These are phyloP conservation scores for Corydoras sp. DNA, from an alignment of 2,113 vertebrate species.

Conservation along the genomic window DNA sequence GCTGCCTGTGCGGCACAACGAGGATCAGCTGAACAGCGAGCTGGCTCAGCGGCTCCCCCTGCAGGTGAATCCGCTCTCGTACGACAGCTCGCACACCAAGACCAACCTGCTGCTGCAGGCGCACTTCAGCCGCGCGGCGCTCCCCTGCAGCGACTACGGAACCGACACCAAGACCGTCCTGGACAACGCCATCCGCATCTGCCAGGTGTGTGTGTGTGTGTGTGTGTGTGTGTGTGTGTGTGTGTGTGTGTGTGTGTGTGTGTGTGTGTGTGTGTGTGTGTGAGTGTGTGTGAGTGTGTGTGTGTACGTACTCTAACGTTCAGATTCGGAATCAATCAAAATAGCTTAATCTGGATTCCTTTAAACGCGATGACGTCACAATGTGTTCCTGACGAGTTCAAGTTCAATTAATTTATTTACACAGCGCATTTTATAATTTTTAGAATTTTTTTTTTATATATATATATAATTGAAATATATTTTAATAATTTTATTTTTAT, in stretches of 20 bases:
- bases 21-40: slow-evolving; percentile 94
- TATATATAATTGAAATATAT: too few relatives aligned
- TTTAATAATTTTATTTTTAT: too few relatives aligned
- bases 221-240: neutral
- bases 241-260: slow-evolving; percentile 55
- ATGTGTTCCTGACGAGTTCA: too few relatives aligned
- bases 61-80: slow-evolving; percentile 86
- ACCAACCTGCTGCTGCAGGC: slow-evolving; percentile 91
- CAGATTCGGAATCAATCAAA: too few relatives aligned
- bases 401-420: too few relatives aligned
- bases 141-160: slow-evolving; percentile 89
- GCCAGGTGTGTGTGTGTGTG: slow-evolving; percentile 73
- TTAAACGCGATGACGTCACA: too few relatives aligned
- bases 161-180: slow-evolving; percentile 95
- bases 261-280: slow-evolving; percentile 1
- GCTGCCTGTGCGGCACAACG: slow-evolving; percentile 95
- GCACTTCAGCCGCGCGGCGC: slow-evolving; percentile 80
- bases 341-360: too few relatives aligned
- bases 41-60: slow-evolving; percentile 85
- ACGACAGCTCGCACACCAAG: slow-evolving; percentile 95
- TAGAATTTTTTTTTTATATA: too few relatives aligned
- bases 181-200: slow-evolving; percentile 91
- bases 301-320: too few relatives aligned
- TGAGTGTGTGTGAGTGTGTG: neutral
- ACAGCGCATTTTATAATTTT: too few relatives aligned